Percentiles rank a stretch among this genome's conserved stretches.
Conservation (phyloP, 2,888 invertebrate genomes). For the Zaprionus bogoriensis region DNA sequence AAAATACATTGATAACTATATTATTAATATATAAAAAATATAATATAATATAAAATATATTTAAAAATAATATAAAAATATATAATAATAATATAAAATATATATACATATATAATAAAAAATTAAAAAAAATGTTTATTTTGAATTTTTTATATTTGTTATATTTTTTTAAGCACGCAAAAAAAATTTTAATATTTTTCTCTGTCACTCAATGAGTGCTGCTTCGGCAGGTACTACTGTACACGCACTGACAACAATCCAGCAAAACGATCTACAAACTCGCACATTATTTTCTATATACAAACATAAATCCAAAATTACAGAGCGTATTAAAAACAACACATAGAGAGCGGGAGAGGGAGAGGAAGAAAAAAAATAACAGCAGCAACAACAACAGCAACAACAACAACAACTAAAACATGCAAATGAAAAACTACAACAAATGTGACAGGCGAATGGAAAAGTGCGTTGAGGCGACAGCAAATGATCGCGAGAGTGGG, state of each 20-base stretch:
- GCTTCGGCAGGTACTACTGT: neutral
- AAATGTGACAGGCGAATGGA: conserved; percentile 19
- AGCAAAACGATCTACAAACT: conserved; percentile 10
- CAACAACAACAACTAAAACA: conserved; percentile 25
- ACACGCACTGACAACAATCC: neutral
- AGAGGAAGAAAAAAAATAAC: conserved; percentile 5
- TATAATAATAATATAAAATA: neutral
- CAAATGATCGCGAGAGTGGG: neutral
- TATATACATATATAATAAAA: neutral
- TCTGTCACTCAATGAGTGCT: no score
- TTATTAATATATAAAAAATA: no score
- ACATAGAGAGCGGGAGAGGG: neutral
- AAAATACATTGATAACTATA: no score
- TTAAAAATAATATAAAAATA: neutral
- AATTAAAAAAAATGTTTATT: no score
- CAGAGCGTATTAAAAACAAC: neutral
- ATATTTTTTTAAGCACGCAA: no score
- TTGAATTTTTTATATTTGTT: neutral
- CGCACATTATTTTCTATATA: conserved; percentile 54
- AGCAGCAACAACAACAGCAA: conserved; percentile 20
- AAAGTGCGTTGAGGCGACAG: conserved; percentile 35
- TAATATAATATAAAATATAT: neutral
- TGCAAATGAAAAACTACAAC: conserved; percentile 34
- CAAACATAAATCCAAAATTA: conserved; percentile 23
- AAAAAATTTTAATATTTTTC: neutral